Base-by-base conservation (phyloP, 2,797 vertebrate genomes). In the Neostethus bicornis region DNA sequence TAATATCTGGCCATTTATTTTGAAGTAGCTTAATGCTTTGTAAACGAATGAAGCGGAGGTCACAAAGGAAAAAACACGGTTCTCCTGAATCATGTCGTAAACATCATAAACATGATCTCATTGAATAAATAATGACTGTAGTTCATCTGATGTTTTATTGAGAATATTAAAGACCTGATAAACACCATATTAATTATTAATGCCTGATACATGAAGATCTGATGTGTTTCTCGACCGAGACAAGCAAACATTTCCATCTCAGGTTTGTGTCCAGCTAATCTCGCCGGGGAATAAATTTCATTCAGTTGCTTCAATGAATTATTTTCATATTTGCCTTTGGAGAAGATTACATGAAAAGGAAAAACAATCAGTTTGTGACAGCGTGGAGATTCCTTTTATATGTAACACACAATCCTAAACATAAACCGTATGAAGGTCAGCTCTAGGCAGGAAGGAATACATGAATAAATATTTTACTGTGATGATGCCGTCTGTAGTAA, bases 401-500 rank as follows among this genome's bases (percentile, higher is more conserved):
- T 50, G 59, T 64, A 47, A 50, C 32, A 51, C 5, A 25, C 38
- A 60, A 56, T 47, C 43, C 45, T 55, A 57, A 74, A 66, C 52
- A 65, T 49, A 65, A 68, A 61, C 14, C 49, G 65, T 50, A 47
- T 34, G 62, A 74, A 44, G 49, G 54, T 66, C 7, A 25, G 73
- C 67, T 25, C 37, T 59, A 54, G 58, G 67, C 70, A 44, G 14
- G 25, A 49, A 54, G 39, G 72, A 76, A 82, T 75, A 64, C 12
- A 82, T 85, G 70, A 81, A 85, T 85, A 78, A 47, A 80, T 80
- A 69, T 43, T 48, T 39, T 41, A 50, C 47, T 13, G 47, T 17
- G 10, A 26, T 28, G 38, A 35, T 28, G 51, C 21, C 19, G 67
- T 56, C 24, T 43, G 58, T 46, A 61, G 64, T 42, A 66, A 50